Percentiles rank a stretch among this genome's conserved stretches.
Evolutionary conservation across 2,113 vertebrate species (phyloP).

Genomic region (Carassius gibelio): DNA sequence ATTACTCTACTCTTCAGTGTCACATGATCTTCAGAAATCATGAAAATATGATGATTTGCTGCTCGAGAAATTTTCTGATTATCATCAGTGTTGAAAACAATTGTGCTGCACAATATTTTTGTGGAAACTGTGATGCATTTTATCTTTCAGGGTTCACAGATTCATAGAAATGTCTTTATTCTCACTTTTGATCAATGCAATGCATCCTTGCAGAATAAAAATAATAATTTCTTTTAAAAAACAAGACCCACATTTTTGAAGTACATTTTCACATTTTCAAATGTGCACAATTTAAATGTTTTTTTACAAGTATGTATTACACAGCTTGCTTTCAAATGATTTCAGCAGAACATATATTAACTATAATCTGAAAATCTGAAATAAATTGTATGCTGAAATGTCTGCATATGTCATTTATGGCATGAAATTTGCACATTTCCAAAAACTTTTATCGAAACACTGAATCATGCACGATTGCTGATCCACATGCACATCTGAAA

Average conservation of each 20-base stretch:
- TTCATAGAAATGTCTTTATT: not conserved
- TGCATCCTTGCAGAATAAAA: not conserved
- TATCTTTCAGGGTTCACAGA: not conserved
- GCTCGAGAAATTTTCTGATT: not conserved
- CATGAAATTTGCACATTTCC: not conserved
- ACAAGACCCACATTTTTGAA: rapidly evolving
- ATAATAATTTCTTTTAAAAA: not conserved
- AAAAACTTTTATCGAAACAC: not conserved
- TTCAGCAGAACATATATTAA: not conserved
- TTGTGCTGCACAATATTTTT: not conserved
- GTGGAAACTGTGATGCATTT: not conserved
- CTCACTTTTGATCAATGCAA: not conserved
- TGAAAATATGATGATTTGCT: not conserved
- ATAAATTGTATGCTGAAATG: not conserved
- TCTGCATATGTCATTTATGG: not conserved
- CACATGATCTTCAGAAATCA: not conserved
- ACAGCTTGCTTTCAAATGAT: not conserved
- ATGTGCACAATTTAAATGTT: not conserved
- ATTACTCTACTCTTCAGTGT: not conserved
- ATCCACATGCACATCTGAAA: not conserved
- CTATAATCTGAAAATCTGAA: not conserved
- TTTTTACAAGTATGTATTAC: too few relatives aligned
- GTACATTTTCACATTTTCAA: not conserved
- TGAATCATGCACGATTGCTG: not conserved
- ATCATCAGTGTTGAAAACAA: not conserved